A percentile compares a stretch with the other conserved stretches of the same genome.
Conservation (phyloP, 2,797 vertebrate species). For the Acanthopagrus latus region DNA sequence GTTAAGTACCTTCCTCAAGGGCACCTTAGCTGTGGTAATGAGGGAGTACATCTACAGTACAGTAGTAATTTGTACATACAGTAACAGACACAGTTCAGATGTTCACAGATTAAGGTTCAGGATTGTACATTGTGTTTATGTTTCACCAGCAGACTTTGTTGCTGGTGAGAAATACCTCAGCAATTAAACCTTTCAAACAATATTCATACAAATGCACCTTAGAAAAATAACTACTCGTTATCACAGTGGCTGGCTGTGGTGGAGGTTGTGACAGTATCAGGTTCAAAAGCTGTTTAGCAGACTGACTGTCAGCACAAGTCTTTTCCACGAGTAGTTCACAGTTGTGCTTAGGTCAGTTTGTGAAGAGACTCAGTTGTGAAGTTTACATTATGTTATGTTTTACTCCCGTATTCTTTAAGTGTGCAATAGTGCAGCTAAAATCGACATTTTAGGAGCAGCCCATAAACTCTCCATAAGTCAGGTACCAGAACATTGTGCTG, state of each 20-base stretch:
- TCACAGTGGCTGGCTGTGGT: background rate
- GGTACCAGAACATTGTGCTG: slow-evolving; percentile 4
- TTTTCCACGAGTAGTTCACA: too few relatives aligned
- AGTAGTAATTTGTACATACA: slow-evolving; percentile 3
- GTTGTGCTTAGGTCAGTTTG: background rate
- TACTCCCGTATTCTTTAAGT: background rate
- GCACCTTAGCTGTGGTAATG: background rate
- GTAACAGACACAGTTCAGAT: slow-evolving; percentile 14
- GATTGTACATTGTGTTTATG: slow-evolving; percentile 7
- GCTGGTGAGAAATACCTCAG: background rate
- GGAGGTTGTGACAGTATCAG: background rate
- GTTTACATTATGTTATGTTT: background rate
- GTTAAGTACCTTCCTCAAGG: background rate
- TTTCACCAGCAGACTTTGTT: background rate
- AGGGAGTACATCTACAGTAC: background rate
- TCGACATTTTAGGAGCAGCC: background rate
- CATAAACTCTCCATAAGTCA: background rate
- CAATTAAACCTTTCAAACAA: background rate
- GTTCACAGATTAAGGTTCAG: background rate
- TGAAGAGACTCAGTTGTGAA: background rate
- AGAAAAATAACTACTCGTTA: background rate
- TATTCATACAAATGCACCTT: background rate
- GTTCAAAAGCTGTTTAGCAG: background rate
- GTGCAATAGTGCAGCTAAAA: background rate
- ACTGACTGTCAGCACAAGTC: background rate